A percentile compares a stretch with the other conserved stretches of the same genome.
phyloP scores from a whole-genome alignment of 2,113 vertebrate species.

The Mellivora capensis region DNA sequence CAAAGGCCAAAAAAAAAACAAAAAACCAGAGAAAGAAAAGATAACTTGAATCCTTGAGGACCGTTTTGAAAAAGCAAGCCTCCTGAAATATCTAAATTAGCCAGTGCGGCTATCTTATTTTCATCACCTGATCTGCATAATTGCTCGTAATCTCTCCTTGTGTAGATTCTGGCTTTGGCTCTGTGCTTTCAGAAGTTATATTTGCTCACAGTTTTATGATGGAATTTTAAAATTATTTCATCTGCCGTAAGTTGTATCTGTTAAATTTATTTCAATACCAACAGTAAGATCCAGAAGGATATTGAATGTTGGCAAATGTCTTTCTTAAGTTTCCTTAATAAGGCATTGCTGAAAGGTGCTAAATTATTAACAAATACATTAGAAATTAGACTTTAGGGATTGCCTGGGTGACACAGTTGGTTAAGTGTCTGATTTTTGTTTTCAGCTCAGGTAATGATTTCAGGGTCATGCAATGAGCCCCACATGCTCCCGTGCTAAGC shows the following conservation, averaged over 20 bases:
- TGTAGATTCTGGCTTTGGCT: not conserved
- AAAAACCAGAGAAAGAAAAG: not conserved
- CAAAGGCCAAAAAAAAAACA: not conserved
- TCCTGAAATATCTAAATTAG: not conserved
- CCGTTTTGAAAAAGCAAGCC: not conserved
- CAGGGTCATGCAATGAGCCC: not conserved
- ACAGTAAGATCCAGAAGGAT: not conserved
- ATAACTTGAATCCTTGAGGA: not conserved
- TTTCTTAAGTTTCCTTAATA: not conserved
- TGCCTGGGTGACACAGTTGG: too few species aligned
- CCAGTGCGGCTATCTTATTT: not conserved
- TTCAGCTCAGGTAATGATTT: not conserved
- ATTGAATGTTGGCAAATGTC: not conserved
- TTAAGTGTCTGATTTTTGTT: too few species aligned
- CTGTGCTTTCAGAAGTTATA: not conserved
- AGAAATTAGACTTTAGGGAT: not conserved
- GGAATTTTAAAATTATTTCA: not conserved
- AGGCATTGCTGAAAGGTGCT: not conserved
- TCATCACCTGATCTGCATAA: not conserved
- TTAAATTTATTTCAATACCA: not conserved
- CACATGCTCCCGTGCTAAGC: too few species aligned
- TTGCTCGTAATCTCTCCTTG: not conserved
- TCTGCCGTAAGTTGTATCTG: not conserved
- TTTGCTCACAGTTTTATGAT: not conserved
- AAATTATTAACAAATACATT: not conserved